Evolutionary conservation across 2,888 invertebrate genomes (phyloP).

Genomic region (Calliphora vomitoria): DNA sequence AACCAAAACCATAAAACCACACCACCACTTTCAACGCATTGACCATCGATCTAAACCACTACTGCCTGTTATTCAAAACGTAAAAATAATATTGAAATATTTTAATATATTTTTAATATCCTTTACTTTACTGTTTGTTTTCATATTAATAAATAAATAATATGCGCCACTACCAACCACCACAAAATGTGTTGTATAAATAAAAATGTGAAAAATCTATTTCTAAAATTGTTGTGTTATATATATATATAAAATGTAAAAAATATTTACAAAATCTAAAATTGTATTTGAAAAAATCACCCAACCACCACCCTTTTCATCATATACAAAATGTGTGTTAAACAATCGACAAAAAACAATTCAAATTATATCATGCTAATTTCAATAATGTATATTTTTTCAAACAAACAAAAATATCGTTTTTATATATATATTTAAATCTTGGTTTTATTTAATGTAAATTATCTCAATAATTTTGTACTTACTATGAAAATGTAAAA

Average conservation of each 20-base stretch:
- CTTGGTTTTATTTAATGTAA: slow-evolving; percentile 20
- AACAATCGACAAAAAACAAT: slow-evolving; percentile 39
- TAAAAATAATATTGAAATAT: slow-evolving; percentile 66
- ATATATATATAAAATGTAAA: slow-evolving; percentile 35
- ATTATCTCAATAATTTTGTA: slow-evolving; percentile 28
- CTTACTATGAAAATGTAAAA: slow-evolving; percentile 6
- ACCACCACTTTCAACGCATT: slow-evolving; percentile 64
- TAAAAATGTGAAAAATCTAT: slow-evolving; percentile 47
- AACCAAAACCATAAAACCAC: slow-evolving; percentile 40
- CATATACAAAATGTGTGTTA: slow-evolving; percentile 60
- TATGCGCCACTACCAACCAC: slow-evolving; percentile 37
- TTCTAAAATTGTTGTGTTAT: slow-evolving; percentile 48
- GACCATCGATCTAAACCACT: slow-evolving; percentile 61
- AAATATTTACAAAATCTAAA: slow-evolving; percentile 47
- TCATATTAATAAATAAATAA: slow-evolving; percentile 7
- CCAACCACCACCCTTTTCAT: slow-evolving; percentile 47
- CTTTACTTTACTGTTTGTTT: slow-evolving; percentile 13
- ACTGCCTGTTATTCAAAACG: slow-evolving; percentile 11
- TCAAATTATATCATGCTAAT: slow-evolving; percentile 25
- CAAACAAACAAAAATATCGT: slow-evolving; percentile 21
- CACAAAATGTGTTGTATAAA: slow-evolving; percentile 40
- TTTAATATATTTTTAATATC: slow-evolving; percentile 32
- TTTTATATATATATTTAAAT: slow-evolving; percentile 16
- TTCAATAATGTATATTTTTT: slow-evolving; percentile 54
- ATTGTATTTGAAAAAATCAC: slow-evolving; percentile 54